Evolutionary conservation across 2,113 vertebrate species (phyloP).

Genomic region (Tautogolabrus adspersus): DNA sequence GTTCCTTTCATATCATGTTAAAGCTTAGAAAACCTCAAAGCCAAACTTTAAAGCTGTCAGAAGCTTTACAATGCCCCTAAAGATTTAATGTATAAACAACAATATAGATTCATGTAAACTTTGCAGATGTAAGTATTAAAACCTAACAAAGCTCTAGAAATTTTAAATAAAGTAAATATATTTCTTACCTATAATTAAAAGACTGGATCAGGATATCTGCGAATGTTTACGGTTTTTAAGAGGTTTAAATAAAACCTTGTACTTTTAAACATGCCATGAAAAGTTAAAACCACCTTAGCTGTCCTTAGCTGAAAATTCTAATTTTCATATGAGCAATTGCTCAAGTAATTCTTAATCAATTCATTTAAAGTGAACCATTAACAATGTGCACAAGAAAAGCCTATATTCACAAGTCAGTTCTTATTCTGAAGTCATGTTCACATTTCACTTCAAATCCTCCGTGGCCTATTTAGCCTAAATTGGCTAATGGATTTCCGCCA

Average conservation of each 20-base stretch:
- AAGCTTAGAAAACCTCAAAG: too few species aligned
- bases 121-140: too few species aligned
- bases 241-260: background rate
- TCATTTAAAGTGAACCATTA: background rate
- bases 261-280: background rate
- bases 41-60: too few species aligned
- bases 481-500: slow-evolving; percentile 56
- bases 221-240: background rate
- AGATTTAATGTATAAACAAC: too few species aligned
- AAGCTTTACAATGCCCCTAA: too few species aligned
- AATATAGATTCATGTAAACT: too few species aligned
- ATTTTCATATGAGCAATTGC: background rate
- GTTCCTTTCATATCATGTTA: too few species aligned
- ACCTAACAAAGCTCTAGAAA: too few species aligned
- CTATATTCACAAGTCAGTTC: background rate
- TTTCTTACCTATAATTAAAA: background rate
- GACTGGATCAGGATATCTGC: background rate
- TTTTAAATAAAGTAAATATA: too few species aligned
- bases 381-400: background rate
- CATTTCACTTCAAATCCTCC: slow-evolving; percentile 43
- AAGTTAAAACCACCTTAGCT: background rate
- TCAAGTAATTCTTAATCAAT: background rate
- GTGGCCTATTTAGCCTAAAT: slow-evolving; percentile 40
- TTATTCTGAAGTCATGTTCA: slow-evolving; percentile 14
- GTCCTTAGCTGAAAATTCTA: background rate